Evolutionary conservation across 2,797 vertebrate genomes (phyloP).

Genomic region (Pantherophis vulpinus): DNA sequence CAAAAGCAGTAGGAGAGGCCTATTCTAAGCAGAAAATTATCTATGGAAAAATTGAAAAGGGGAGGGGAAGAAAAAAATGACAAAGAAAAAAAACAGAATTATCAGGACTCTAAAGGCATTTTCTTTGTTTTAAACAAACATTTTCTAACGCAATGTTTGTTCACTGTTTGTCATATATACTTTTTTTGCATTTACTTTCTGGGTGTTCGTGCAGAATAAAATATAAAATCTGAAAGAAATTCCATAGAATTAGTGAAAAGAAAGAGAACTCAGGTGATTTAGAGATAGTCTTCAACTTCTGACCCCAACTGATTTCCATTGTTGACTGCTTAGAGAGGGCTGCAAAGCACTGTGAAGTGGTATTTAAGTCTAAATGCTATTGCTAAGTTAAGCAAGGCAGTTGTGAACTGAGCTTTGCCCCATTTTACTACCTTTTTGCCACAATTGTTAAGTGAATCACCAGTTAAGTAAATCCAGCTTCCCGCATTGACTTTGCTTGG

Average conservation of each 20-base stretch:
- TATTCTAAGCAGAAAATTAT: constrained; percentile 51
- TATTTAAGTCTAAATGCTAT: no score
- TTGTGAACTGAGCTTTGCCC: no score
- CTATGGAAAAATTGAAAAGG: constrained; percentile 14
- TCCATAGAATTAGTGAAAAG: neutral
- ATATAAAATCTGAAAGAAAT: neutral
- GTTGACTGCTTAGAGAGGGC: no score
- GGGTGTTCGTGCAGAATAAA: neutral
- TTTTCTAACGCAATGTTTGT: neutral
- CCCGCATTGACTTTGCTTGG: no score
- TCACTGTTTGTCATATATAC: neutral
- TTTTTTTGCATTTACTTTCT: constrained; percentile 1
- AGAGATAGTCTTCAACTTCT: no score
- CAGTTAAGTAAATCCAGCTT: no score
- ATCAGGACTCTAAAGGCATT: neutral
- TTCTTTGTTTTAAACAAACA: neutral
- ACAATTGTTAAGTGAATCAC: no score
- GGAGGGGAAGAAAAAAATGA: neutral
- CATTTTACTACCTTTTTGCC: no score
- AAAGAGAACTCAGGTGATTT: neutral
- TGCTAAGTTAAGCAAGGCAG: no score
- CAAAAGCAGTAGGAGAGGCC: constrained; percentile 59
- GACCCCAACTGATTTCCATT: no score
- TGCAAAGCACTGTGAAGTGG: no score
- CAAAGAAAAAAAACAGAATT: neutral